Conservation (phyloP, 2,888 invertebrate species). For the Lysandra bellargus region DNA sequence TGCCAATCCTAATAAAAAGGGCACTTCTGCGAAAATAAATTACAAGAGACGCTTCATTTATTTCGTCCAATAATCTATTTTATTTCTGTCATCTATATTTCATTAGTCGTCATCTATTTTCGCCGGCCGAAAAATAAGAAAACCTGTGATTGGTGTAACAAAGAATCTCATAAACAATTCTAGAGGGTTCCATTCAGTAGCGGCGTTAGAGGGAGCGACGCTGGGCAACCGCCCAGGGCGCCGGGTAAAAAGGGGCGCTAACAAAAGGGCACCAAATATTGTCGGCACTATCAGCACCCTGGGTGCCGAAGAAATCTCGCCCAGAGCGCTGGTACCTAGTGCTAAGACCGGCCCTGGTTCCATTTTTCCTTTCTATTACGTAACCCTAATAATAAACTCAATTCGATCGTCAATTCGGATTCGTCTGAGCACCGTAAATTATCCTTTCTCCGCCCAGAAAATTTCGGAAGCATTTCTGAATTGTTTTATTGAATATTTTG, state of each 20-base stretch:
- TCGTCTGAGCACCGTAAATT: constrained; percentile 17
- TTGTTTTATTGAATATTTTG: background rate
- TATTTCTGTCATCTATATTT: constrained; percentile 16
- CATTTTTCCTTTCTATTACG: background rate
- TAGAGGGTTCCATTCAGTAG: background rate
- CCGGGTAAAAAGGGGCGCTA: too few relatives aligned
- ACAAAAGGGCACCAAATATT: too few relatives aligned
- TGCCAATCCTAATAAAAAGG: constrained; percentile 8
- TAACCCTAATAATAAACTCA: constrained; percentile 19
- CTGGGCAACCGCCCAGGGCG: too few relatives aligned
- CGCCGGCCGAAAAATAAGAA: constrained; percentile 7
- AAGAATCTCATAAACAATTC: constrained; percentile 23
- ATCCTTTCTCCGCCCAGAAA: background rate
- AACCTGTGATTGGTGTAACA: background rate
- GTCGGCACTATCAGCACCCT: too few relatives aligned
- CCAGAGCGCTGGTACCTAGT: too few relatives aligned
- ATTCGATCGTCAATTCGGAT: constrained; percentile 12
- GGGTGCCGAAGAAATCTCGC: too few relatives aligned
- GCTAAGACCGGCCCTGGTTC: too few relatives aligned
- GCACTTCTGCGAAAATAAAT: constrained; percentile 17
- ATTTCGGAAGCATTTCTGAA: background rate
- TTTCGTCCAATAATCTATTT: constrained; percentile 16
- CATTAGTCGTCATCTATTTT: constrained; percentile 10
- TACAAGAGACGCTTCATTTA: constrained; percentile 4
- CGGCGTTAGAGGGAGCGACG: too few relatives aligned